Evolutionary conservation across 2,888 invertebrate genomes (phyloP), one percentile per base, ranked within the genome.

Genomic region (Poecilus cupreus): DNA sequence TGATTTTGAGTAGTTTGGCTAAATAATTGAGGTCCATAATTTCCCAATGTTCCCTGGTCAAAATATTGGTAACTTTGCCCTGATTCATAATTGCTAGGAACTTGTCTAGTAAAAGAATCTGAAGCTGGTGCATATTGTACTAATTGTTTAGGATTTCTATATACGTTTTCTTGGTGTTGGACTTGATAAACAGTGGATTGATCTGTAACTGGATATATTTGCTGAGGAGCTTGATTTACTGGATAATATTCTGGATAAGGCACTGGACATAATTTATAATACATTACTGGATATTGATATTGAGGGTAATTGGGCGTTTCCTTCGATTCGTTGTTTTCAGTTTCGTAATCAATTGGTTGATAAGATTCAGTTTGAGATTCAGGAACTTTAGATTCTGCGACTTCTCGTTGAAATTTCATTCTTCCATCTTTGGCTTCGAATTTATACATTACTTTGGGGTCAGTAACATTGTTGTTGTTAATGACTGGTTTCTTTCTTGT

Each of bases 391-490:
- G 39, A 10, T 11, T 37, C 43, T 32, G 13, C 43, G 5, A 68
- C 68, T 6, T 68, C 68, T 68, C 43, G 60, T 57, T 54, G 54
- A 20, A 26, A 54, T 32, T 76, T 76, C 20, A 54, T 18, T 20
- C 64, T 20, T 16, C 78, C 78, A 26, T 78, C 78, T 49, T 49
- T 68, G 3, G 68, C 78, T 78, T 68, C 78, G 8, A 78, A 78
- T 68, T 78, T 78, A 13, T 26, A 78, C 78, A 78, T 78, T 43
- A 60, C 24, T 54, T 32, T 51, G 3, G 76, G 16, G n/a, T 76
- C 76, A 11, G 51, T 32, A n/a, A 26, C 76, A 54, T 68, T 43
- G 43, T 72, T 24, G 5, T 10, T 24, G 4, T 46, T 13, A 72
- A 6, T 22, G n/a, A 60, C 2, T 5, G 2, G 4, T 18, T 57